Conservation (phyloP, 2,888 invertebrate species). For the Mamestra brassicae region DNA sequence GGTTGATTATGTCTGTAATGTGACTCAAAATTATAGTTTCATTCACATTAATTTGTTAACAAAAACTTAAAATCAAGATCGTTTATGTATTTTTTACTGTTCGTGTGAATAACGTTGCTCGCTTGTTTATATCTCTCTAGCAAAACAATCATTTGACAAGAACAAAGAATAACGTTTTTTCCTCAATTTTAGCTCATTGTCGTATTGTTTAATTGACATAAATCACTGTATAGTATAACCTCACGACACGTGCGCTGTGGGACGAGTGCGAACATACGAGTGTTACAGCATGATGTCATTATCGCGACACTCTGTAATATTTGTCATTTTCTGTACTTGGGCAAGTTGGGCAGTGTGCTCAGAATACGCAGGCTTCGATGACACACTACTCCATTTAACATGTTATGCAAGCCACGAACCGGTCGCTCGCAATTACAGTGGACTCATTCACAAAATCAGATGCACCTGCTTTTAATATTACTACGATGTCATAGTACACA, state of each 20-base stretch:
- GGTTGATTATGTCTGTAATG: background rate
- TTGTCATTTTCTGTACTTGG: conserved; percentile 77
- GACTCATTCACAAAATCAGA: conserved; percentile 80
- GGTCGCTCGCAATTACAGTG: conserved; percentile 72
- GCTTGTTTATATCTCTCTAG: conserved; percentile 3
- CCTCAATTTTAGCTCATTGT: conserved; percentile 39
- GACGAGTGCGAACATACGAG: conserved; percentile 81
- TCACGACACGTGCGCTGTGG: conserved; percentile 85
- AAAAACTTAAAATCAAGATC: conserved; percentile 38
- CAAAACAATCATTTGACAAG: conserved; percentile 23
- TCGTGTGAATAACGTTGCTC: conserved; percentile 23
- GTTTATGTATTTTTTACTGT: conserved; percentile 37
- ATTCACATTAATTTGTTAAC: conserved; percentile 15
- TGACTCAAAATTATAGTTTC: conserved; percentile 15
- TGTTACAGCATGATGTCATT: conserved; percentile 86
- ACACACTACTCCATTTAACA: conserved; percentile 78
- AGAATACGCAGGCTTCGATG: conserved; percentile 73
- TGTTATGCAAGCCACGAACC: conserved; percentile 81
- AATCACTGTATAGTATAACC: conserved; percentile 68
- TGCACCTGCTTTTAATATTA: conserved; percentile 76
- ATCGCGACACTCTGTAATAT: conserved; percentile 78
- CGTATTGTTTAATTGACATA: conserved; percentile 54
- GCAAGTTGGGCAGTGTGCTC: conserved; percentile 68
- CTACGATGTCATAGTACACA: conserved; percentile 62
- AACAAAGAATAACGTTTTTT: conserved; percentile 33